These are phyloP conservation scores for Caenorhabditis latens DNA, from an alignment of 1,140 invertebrate species.

Conservation along the genomic window DNA sequence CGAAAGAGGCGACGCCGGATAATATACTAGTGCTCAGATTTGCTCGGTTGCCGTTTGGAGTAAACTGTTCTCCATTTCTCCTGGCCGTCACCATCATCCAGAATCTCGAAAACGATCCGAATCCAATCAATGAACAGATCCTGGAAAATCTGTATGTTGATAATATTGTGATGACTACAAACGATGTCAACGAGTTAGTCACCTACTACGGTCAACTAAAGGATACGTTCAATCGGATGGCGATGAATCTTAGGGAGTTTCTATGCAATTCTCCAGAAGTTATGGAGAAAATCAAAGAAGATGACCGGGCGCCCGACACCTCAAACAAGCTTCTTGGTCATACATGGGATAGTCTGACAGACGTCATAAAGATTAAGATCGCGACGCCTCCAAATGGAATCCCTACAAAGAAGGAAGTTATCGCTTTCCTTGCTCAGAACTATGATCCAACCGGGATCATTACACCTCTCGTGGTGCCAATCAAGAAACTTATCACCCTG, in stretches of 20 bases:
- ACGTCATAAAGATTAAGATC: slow-evolving; percentile 19
- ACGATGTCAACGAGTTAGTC: not conserved
- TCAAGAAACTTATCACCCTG: slow-evolving; percentile 39
- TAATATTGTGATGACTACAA: not conserved
- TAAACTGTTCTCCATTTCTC: slow-evolving; percentile 49
- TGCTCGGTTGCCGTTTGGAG: slow-evolving; percentile 58
- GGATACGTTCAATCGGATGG: slow-evolving; percentile 16
- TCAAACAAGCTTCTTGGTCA: slow-evolving; percentile 49
- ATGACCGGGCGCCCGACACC: slow-evolving; percentile 24
- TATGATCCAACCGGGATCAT: slow-evolving; percentile 63
- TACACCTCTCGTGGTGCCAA: slow-evolving; percentile 30
- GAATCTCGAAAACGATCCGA: not conserved
- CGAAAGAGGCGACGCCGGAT: not conserved
- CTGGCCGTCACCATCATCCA: not conserved
- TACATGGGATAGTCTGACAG: slow-evolving; percentile 12
- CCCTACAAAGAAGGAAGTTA: not conserved
- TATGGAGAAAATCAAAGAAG: not conserved
- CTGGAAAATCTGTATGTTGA: slow-evolving; percentile 32
- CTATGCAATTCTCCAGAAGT: not conserved
- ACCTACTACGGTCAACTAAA: slow-evolving; percentile 34
- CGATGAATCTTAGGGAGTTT: slow-evolving; percentile 29
- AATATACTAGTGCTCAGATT: slow-evolving; percentile 54
- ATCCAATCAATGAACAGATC: not conserved
- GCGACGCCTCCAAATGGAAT: not conserved
- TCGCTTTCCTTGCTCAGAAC: not conserved